Evolutionary conservation across 2,888 invertebrate genomes (phyloP), one percentile per base, ranked within the genome.

Genomic region (Patella pellucida): DNA sequence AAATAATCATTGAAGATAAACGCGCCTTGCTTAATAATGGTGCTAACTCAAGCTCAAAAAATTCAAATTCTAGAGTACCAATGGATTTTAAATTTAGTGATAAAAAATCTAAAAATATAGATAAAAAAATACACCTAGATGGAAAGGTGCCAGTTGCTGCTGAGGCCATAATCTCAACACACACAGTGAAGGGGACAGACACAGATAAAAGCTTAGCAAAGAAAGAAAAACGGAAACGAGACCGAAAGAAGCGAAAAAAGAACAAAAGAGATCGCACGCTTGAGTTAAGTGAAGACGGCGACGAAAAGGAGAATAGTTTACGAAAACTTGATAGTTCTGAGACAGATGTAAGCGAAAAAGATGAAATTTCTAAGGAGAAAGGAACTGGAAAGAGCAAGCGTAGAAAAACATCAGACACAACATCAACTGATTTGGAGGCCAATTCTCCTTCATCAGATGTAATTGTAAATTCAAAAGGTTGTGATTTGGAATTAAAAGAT

Each of bases 201-300:
- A 9, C 62, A 12, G 62, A 62, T 62, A 62, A 62, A 62, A 62
- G 62, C 23, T 23, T 23, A 15, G 62, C 62, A 19, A 62, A 62
- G 14, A 62, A 62, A 15, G 62, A 62, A 62, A 62, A 62, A 62
- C 62, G 62, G 19, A 62, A 62, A 15, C 62, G 62, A 3, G 62
- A 62, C 23, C 11, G 62, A 23, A 62, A 62, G 19, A 62, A 62
- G 14, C 62, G 62, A 23, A 62, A 62, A 62, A 19, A 62, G 62
- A 62, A 62, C 23, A 62, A 62, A 62, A 62, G 23, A 62, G 62
- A 62, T 12, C 62, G 62, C 7, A 23, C 62, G 12, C 19, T 19
- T 3, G 23, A 23, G 19, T 23, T 62, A 23, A 62, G 19, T 5
- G 62, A 62, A 62, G 62, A 23, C 9, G 62, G 62, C 23, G 62